A percentile compares a stretch with the other conserved stretches of the same genome.
Evolutionary conservation across 2,797 vertebrate genomes (phyloP).

Genomic region (Sparidentex hasta): DNA sequence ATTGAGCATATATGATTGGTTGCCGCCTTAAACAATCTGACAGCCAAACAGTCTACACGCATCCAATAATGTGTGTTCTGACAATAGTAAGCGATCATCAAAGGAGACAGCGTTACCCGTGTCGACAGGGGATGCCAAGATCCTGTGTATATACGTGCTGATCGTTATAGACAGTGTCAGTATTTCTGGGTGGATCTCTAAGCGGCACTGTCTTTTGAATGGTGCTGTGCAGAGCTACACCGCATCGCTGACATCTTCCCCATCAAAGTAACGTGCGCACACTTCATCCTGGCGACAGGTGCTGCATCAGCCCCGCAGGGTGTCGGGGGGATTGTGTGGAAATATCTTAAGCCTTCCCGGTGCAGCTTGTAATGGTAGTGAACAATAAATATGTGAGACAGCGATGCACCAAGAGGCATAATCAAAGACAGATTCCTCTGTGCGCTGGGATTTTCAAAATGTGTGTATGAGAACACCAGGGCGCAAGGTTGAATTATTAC

Average conservation of each 20-base stretch:
- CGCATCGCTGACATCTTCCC: conserved; percentile 33
- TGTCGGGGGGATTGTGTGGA: conserved; percentile 49
- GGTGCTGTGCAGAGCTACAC: conserved; percentile 50
- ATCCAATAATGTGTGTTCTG: conserved; percentile 20
- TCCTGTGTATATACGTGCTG: conserved; percentile 22
- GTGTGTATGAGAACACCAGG: conserved; percentile 3
- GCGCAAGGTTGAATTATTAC: conserved; percentile 14
- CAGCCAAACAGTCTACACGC: background rate
- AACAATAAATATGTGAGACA: conserved; percentile 56
- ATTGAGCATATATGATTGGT: background rate
- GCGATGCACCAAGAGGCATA: conserved; percentile 13
- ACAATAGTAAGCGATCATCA: conserved; percentile 29
- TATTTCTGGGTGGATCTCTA: conserved; percentile 30
- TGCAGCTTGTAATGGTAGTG: conserved; percentile 42
- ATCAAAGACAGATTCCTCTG: conserved; percentile 39
- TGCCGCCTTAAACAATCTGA: conserved; percentile 5
- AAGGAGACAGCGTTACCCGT: conserved; percentile 8
- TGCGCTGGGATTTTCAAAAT: conserved; percentile 40
- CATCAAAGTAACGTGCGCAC: conserved; percentile 58
- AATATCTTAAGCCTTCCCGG: conserved; percentile 56
- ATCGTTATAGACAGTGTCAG: conserved; percentile 29
- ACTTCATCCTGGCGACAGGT: conserved; percentile 63
- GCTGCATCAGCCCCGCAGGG: conserved; percentile 55
- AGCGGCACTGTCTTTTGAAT: conserved; percentile 29
- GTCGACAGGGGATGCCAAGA: conserved; percentile 27